Conservation (phyloP, 2,888 invertebrate species). For the Helleia helle region DNA sequence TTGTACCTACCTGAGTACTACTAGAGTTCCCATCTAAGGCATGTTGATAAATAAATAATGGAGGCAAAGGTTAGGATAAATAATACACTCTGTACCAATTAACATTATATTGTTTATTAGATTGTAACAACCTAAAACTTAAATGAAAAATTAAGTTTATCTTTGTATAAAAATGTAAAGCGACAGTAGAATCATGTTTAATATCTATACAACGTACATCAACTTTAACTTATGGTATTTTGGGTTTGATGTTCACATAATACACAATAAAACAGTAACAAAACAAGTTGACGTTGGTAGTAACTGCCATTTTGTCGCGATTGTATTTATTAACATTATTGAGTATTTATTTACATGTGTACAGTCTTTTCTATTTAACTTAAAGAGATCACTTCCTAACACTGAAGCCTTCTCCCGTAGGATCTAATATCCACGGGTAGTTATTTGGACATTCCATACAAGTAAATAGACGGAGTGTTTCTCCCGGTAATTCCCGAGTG, state of each 20-base stretch:
- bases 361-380: slow-evolving; percentile 66
- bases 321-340: slow-evolving; percentile 57
- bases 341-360: slow-evolving; percentile 74
- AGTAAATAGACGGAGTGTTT: slow-evolving; percentile 92
- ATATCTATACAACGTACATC: slow-evolving; percentile 20
- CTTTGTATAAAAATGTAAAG: slow-evolving; percentile 27
- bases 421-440: slow-evolving; percentile 95
- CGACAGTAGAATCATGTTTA: slow-evolving; percentile 20
- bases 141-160: slow-evolving; percentile 30
- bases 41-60: not conserved
- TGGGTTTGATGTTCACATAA: slow-evolving; percentile 14
- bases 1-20: too few relatives aligned
- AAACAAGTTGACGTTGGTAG: slow-evolving; percentile 26
- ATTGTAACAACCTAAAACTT: slow-evolving; percentile 36
- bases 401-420: slow-evolving; percentile 94
- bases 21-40: too few relatives aligned
- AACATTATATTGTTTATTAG: slow-evolving; percentile 29
- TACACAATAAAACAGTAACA: slow-evolving; percentile 14
- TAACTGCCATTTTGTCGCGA: slow-evolving; percentile 36
- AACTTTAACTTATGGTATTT: slow-evolving; percentile 20
- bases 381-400: slow-evolving; percentile 81
- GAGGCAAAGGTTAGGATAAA: not conserved
- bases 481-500: slow-evolving; percentile 92
- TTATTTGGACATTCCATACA: slow-evolving; percentile 97
- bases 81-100: slow-evolving; percentile 18